A percentile compares a stretch with the other conserved stretches of the same genome.
phyloP scores from a whole-genome alignment of 2,113 vertebrate species.

The Hemibagrus wyckioides region DNA sequence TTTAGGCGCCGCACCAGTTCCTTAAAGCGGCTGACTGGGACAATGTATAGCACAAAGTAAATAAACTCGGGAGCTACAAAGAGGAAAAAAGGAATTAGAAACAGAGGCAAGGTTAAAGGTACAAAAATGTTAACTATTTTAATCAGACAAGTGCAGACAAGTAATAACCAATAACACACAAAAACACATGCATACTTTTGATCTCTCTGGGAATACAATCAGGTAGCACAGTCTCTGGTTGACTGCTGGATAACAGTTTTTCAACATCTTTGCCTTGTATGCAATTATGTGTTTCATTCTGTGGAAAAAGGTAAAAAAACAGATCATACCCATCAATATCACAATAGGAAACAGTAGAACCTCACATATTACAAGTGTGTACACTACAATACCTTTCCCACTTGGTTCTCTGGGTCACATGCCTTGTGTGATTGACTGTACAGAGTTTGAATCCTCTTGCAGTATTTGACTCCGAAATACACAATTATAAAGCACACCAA shows the following conservation, averaged over 20 bases:
- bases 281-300: neutral
- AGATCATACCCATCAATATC: neutral
- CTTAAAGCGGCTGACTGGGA: slow-evolving; percentile 69
- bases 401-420: neutral
- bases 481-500: neutral
- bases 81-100: neutral
- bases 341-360: neutral
- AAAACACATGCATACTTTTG: slow-evolving; percentile 59
- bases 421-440: neutral
- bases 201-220: slow-evolving; percentile 73
- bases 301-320: neutral
- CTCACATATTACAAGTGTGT: neutral
- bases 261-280: neutral
- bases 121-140: neutral
- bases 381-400: neutral
- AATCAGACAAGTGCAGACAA: neutral
- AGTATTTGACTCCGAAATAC: neutral
- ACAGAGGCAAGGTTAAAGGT: slow-evolving; percentile 4
- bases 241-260: neutral
- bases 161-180: neutral
- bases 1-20: slow-evolving; percentile 71
- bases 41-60: slow-evolving; percentile 70
- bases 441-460: neutral
- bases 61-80: slow-evolving; percentile 64
- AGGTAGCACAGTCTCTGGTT: slow-evolving; percentile 56